A percentile compares a stretch with the other conserved stretches of the same genome.
These are phyloP conservation scores for Lethenteron camtschaticum DNA, from an alignment of 2,113 vertebrate genomes.

Conservation along the genomic window DNA sequence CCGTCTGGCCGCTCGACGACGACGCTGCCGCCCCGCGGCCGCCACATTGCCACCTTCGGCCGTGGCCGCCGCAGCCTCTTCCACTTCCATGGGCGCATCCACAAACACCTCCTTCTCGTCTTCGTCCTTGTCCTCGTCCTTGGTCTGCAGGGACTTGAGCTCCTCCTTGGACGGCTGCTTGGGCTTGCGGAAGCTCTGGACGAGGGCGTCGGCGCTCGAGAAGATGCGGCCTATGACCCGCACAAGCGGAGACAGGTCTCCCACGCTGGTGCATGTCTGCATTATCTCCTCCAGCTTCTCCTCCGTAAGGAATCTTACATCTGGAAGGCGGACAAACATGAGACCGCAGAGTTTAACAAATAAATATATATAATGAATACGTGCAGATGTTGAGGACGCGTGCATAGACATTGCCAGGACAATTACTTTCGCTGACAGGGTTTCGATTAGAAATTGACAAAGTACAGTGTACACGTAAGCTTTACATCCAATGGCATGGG, in stretches of 20 bases:
- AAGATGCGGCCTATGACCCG: constrained; percentile 71
- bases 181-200: constrained; percentile 65
- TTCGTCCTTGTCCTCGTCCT: constrained; percentile 93
- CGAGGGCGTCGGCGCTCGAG: constrained; percentile 60
- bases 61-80: constrained; percentile 47
- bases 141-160: constrained; percentile 78
- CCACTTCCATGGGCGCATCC: too few species aligned
- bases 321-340: constrained; percentile 18
- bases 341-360: constrained; percentile 8
- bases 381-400: background rate
- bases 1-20: constrained; percentile 19
- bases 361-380: background rate
- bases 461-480: background rate
- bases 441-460: background rate
- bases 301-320: constrained; percentile 72
- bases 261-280: constrained; percentile 48
- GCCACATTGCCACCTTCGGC: constrained; percentile 23
- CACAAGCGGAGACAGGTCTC: constrained; percentile 64
- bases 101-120: constrained; percentile 77
- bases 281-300: constrained; percentile 61
- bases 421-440: background rate
- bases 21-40: constrained; percentile 24
- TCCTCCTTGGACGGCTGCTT: constrained; percentile 41
- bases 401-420: background rate
- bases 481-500: background rate